phyloP scores from a whole-genome alignment of 2,888 invertebrate species.

The Rhagium mordax region DNA sequence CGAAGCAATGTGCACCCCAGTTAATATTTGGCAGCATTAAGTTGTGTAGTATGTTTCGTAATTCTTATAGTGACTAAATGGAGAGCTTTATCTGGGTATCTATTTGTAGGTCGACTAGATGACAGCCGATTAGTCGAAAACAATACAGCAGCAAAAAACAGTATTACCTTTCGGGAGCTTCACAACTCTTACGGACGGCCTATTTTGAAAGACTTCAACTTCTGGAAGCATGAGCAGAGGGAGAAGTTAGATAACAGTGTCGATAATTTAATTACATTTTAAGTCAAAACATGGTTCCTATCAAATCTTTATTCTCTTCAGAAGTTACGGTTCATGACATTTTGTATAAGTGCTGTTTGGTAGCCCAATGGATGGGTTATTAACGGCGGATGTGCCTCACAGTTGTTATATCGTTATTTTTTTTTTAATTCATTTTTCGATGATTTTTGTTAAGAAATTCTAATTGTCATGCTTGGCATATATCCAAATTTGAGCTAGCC shows the following conservation, averaged over 20 bases:
- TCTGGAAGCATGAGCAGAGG: slow-evolving; percentile 76
- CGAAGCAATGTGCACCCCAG: no score
- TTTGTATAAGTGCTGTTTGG: background rate
- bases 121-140: slow-evolving; percentile 47
- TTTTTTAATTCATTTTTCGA: background rate
- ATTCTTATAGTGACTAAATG: no score
- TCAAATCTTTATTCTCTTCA: background rate
- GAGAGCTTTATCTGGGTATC: background rate
- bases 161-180: slow-evolving; percentile 79
- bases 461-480: background rate
- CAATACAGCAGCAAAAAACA: slow-evolving; percentile 54
- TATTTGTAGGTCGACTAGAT: slow-evolving; percentile 53
- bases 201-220: slow-evolving; percentile 78
- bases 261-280: slow-evolving; percentile 71
- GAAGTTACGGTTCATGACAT: background rate
- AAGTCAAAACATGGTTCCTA: slow-evolving; percentile 45
- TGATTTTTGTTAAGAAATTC: background rate
- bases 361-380: background rate
- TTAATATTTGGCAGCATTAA: no score
- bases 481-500: background rate
- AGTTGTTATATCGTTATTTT: background rate
- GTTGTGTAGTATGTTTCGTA: no score
- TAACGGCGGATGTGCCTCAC: background rate
- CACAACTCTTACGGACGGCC: slow-evolving; percentile 80
- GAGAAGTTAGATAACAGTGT: slow-evolving; percentile 66